Conservation (phyloP, 1,140 invertebrate species). For the Brachionus asplanchnoidis region DNA sequence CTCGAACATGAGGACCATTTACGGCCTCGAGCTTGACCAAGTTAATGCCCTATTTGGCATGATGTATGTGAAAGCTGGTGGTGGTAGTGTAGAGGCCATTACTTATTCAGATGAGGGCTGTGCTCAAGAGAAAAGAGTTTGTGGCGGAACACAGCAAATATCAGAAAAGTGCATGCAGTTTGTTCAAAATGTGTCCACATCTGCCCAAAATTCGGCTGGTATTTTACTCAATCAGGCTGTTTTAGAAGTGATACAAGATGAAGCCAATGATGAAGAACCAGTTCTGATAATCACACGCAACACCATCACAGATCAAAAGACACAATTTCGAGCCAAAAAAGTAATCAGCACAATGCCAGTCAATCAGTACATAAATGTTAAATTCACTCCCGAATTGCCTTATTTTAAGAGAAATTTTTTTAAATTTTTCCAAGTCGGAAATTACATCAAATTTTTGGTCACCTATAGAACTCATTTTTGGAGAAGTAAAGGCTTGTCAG, state of each 20-base stretch:
- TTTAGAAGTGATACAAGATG: constrained; percentile 48
- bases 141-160: constrained; percentile 57
- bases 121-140: constrained; percentile 17
- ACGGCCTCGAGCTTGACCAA: constrained; percentile 52
- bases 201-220: constrained; percentile 41
- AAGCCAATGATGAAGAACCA: constrained; percentile 45
- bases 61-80: constrained; percentile 53
- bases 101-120: constrained; percentile 46
- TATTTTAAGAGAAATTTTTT: constrained; percentile 48
- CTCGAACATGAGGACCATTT: constrained; percentile 47
- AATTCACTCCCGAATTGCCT: constrained; percentile 52
- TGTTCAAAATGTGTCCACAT: constrained; percentile 45
- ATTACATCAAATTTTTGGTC: constrained; percentile 56
- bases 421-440: constrained; percentile 52
- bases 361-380: constrained; percentile 48
- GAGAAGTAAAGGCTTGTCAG: constrained; percentile 53
- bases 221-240: constrained; percentile 52
- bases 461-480: constrained; percentile 58
- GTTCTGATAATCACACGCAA: constrained; percentile 39
- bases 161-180: constrained; percentile 48
- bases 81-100: constrained; percentile 51
- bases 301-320: neutral
- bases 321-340: neutral
- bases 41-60: constrained; percentile 56
- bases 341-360: constrained; percentile 28